These are phyloP conservation scores for Auanema sp. DNA, from an alignment of 2,888 invertebrate genomes.

Conservation along the genomic window DNA sequence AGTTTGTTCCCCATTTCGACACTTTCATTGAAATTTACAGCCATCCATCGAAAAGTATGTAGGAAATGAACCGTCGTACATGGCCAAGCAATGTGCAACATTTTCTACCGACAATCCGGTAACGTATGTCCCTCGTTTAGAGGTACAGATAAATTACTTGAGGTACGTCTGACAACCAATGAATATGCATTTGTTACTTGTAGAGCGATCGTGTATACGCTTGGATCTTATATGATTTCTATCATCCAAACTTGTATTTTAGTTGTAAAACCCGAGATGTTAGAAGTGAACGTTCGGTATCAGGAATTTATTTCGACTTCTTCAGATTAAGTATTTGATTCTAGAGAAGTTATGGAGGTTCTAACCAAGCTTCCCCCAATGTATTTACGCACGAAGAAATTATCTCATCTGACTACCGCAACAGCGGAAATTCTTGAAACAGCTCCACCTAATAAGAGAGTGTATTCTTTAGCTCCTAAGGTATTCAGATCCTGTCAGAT, in stretches of 20 bases:
- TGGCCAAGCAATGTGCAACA: not conserved
- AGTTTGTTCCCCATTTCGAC: too few relatives aligned
- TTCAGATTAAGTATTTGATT: not conserved
- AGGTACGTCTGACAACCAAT: slow-evolving; percentile 1
- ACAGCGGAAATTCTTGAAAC: slow-evolving; percentile 7
- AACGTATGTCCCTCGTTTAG: slow-evolving; percentile 18
- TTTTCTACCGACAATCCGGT: slow-evolving; percentile 6
- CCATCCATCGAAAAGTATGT: too few relatives aligned
- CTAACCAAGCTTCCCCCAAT: slow-evolving; percentile 15
- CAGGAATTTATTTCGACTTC: not conserved
- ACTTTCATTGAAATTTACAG: too few relatives aligned
- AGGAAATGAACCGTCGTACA: too few relatives aligned
- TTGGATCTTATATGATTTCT: slow-evolving; percentile 8
- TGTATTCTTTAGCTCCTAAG: slow-evolving; percentile 14
- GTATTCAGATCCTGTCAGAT: not conserved
- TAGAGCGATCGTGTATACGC: slow-evolving; percentile 9
- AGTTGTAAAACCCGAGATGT: slow-evolving; percentile 12
- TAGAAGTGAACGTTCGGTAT: slow-evolving; percentile 13
- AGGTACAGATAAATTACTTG: slow-evolving; percentile 17
- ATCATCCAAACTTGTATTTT: slow-evolving; percentile 15
- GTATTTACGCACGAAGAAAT: slow-evolving; percentile 13
- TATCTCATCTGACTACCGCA: slow-evolving; percentile 3
- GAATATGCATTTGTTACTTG: not conserved
- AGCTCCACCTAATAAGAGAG: slow-evolving; percentile 18
- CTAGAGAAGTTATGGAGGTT: slow-evolving; percentile 15